Evolutionary conservation across 2,797 vertebrate genomes (phyloP).

Genomic region (Epinephelus coioides): DNA sequence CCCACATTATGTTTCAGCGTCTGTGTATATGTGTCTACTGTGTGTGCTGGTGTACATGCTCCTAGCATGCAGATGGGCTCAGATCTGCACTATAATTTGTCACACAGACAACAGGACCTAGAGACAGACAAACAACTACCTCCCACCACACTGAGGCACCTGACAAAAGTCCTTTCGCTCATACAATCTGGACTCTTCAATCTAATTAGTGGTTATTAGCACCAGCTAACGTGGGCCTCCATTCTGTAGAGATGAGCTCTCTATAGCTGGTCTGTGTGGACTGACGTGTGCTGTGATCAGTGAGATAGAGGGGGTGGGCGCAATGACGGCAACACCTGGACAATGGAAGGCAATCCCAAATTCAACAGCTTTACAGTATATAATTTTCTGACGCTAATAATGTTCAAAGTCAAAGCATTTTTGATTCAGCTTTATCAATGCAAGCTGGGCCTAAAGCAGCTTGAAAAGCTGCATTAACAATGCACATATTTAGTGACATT

Average conservation of each 20-base stretch:
- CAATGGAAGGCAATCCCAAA: neutral
- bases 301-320: conserved; percentile 5
- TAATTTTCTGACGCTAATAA: neutral
- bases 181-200: conserved; percentile 69
- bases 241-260: conserved; percentile 62
- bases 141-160: conserved; percentile 51
- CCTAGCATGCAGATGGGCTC: conserved; percentile 72
- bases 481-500: neutral
- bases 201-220: conserved; percentile 84
- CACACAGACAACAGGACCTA: conserved; percentile 60
- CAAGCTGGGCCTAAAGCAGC: neutral
- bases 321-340: conserved; percentile 64
- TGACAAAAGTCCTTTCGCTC: conserved; percentile 66
- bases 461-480: neutral
- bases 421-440: too few species aligned
- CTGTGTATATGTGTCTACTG: conserved; percentile 6
- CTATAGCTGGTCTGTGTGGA: conserved; percentile 31
- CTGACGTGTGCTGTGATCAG: conserved; percentile 49
- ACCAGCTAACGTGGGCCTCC: conserved; percentile 52
- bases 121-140: conserved; percentile 49
- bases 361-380: neutral
- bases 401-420: neutral
- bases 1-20: neutral
- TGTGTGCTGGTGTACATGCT: conserved; percentile 14
- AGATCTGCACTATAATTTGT: conserved; percentile 77